phyloP scores from a whole-genome alignment of 30 jellyfish, hydroid and myxozoan species.

The Aurelia coerulea region DNA sequence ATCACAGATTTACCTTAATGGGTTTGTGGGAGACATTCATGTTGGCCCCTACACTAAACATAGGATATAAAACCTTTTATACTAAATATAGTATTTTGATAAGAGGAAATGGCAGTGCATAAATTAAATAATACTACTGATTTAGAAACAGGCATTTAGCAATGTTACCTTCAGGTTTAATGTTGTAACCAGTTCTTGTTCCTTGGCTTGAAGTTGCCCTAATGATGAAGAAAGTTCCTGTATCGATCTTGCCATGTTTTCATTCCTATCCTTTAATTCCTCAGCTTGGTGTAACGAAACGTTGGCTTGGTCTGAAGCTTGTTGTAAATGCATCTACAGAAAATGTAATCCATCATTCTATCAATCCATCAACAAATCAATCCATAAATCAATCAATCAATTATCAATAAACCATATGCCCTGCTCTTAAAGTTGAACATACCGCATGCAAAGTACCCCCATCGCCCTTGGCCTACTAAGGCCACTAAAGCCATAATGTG shows the following conservation, averaged over 20 bases:
- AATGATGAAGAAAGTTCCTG: conserved; percentile 89
- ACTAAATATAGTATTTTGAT: too few species aligned
- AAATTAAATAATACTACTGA: too few species aligned
- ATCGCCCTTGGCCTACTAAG: too few species aligned
- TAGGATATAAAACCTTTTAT: too few species aligned
- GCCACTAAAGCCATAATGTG: too few species aligned
- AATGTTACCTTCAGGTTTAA: conserved; percentile 76
- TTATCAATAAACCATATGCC: neutral
- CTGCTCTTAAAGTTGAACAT: too few species aligned
- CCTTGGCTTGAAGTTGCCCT: conserved; percentile 88
- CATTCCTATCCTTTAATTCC: conserved; percentile 88
- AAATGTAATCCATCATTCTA: neutral
- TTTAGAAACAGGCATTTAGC: neutral
- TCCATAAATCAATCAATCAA: neutral
- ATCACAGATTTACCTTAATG: too few species aligned
- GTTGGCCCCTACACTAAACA: too few species aligned
- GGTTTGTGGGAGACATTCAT: too few species aligned
- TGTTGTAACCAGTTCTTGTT: conserved; percentile 75
- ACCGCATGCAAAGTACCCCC: too few species aligned
- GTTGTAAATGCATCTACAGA: conserved; percentile 78
- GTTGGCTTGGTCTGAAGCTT: conserved; percentile 75
- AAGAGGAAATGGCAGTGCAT: too few species aligned
- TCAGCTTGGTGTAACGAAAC: conserved; percentile 75
- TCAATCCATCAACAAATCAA: neutral
- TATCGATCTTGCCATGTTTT: conserved; percentile 82